Percentiles rank a stretch among this genome's conserved stretches.
Evolutionary conservation across 2,113 vertebrate species (phyloP).

Genomic region (Alligator mississippiensis): DNA sequence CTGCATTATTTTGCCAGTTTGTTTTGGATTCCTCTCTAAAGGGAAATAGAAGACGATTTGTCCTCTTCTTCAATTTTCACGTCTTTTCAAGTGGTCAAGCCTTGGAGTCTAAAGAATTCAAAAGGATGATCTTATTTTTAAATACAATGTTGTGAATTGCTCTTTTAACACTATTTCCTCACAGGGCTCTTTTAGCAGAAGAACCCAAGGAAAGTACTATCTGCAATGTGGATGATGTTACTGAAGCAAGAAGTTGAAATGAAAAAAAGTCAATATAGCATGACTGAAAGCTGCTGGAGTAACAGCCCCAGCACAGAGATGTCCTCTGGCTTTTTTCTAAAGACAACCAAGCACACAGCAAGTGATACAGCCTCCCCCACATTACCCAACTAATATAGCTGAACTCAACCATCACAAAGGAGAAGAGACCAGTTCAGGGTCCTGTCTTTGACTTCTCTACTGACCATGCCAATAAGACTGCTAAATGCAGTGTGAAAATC

Average conservation of each 20-base stretch:
- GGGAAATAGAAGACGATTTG: not conserved
- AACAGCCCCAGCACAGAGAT: not conserved
- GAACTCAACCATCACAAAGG: not conserved
- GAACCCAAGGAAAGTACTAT: not conserved
- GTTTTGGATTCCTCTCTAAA: not conserved
- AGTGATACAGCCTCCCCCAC: rapidly evolving
- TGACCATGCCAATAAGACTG: not conserved
- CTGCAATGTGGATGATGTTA: not conserved
- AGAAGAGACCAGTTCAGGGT: not conserved
- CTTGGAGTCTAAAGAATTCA: not conserved
- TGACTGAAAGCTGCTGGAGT: not conserved
- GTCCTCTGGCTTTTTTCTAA: not conserved
- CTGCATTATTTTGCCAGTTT: not conserved
- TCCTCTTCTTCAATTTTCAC: not conserved
- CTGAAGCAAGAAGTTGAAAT: not conserved
- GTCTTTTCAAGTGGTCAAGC: not conserved
- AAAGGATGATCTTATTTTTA: not conserved
- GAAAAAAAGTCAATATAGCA: not conserved
- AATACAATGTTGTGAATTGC: too few species aligned
- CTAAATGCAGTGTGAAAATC: not conserved
- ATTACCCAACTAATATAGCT: rapidly evolving
- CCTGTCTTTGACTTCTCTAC: not conserved
- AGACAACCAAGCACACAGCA: not conserved
- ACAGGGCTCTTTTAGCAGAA: not conserved
- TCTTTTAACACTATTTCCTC: not conserved